phyloP scores from a whole-genome alignment of 2,888 invertebrate genomes.

The Drosophila glabriapex region DNA sequence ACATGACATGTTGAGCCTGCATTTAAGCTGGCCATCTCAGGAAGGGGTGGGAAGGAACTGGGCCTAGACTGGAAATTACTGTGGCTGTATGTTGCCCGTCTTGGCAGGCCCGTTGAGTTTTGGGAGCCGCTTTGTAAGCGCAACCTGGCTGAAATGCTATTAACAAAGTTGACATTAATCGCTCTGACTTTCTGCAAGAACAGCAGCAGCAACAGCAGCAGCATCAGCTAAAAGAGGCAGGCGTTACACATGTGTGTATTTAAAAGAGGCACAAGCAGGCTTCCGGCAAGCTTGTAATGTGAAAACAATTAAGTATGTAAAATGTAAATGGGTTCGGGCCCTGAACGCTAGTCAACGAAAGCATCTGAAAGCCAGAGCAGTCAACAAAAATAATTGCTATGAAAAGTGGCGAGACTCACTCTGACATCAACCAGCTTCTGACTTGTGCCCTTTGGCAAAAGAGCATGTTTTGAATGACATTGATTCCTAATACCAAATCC shows the following conservation, averaged over 20 bases:
- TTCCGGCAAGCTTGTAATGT: conserved; percentile 55
- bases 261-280: conserved; percentile 38
- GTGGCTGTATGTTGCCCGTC: conserved; percentile 33
- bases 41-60: background rate
- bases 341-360: background rate
- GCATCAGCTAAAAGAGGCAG: background rate
- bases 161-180: conserved; percentile 81
- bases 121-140: conserved; percentile 46
- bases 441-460: conserved; percentile 1
- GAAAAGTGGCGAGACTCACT: conserved; percentile 11
- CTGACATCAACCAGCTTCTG: conserved; percentile 8
- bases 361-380: background rate
- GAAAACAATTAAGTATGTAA: conserved; percentile 78
- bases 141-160: conserved; percentile 75
- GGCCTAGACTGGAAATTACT: conserved; percentile 52
- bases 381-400: conserved; percentile 1
- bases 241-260: conserved; percentile 32
- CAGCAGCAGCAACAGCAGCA: background rate
- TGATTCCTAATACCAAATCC: conserved; percentile 25
- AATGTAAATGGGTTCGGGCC: conserved; percentile 59
- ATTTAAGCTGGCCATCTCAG: conserved; percentile 54
- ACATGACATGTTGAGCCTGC: conserved; percentile 80
- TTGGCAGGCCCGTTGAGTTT: conserved; percentile 46
- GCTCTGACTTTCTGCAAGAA: conserved; percentile 60
- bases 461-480: conserved; percentile 36